These are phyloP conservation scores for Eulacestoma nigropectus DNA, from an alignment of 2,113 vertebrate species.

Conservation along the genomic window DNA sequence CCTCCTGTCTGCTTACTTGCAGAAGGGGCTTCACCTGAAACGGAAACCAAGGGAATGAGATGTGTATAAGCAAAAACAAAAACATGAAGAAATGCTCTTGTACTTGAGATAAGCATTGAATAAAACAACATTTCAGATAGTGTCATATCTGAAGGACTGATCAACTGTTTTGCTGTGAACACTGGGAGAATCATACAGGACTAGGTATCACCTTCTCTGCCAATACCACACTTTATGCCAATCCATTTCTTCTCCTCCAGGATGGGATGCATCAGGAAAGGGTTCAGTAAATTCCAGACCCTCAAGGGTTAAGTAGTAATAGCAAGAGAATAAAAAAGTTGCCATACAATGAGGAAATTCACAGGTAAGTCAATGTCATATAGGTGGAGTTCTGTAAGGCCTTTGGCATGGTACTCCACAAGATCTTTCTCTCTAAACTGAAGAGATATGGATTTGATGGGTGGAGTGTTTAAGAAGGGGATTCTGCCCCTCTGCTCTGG, in stretches of 20 bases:
- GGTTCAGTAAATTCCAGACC: background rate
- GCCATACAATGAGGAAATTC: background rate
- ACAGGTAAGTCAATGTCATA: background rate
- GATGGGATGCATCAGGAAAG: background rate
- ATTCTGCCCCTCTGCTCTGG: background rate
- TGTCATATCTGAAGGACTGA: background rate
- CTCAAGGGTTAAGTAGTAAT: background rate
- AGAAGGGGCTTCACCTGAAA: conserved; percentile 92
- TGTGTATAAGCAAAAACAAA: background rate
- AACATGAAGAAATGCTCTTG: background rate
- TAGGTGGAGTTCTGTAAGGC: background rate
- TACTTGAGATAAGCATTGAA: background rate
- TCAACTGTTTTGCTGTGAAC: background rate
- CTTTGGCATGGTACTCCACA: background rate
- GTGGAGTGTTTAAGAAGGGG: background rate
- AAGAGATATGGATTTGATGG: background rate
- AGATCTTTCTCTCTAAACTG: background rate
- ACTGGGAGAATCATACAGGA: background rate
- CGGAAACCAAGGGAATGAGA: background rate
- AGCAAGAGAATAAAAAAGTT: background rate
- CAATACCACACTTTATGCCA: background rate
- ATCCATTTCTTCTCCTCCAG: background rate
- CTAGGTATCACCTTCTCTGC: background rate
- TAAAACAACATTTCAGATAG: background rate
- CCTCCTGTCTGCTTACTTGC: conserved; percentile 95